Evolutionary conservation across 1,140 invertebrate genomes (phyloP).

Genomic region (Hylaeus anthracinus): DNA sequence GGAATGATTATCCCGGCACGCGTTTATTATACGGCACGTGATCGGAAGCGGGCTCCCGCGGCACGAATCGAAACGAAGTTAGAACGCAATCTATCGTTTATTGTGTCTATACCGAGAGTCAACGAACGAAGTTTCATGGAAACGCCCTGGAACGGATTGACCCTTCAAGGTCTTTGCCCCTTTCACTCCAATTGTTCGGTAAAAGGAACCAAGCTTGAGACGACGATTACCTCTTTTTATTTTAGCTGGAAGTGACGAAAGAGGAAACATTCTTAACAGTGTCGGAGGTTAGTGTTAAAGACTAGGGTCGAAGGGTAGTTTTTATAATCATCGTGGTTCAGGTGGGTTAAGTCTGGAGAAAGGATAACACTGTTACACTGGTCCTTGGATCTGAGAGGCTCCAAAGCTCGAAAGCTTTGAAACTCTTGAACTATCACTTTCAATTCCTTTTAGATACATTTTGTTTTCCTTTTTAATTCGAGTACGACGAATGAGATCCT

Average conservation of each 20-base stretch:
- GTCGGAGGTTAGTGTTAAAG: too few species aligned
- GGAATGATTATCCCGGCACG: conserved; percentile 59
- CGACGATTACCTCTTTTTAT: not conserved
- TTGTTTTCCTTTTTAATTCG: too few species aligned
- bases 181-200: not conserved
- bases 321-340: too few species aligned
- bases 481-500: too few species aligned
- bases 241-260: not conserved
- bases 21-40: conserved; percentile 66
- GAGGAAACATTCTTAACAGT: too few species aligned
- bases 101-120: conserved; percentile 38
- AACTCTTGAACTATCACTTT: too few species aligned
- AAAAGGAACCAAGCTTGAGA: not conserved
- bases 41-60: conserved; percentile 50
- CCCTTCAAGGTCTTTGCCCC: not conserved
- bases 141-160: conserved; percentile 38
- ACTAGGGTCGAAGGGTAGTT: too few species aligned
- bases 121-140: conserved; percentile 31
- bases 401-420: too few species aligned
- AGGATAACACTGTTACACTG: too few species aligned
- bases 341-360: too few species aligned
- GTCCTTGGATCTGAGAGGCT: too few species aligned
- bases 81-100: conserved; percentile 61
- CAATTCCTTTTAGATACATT: too few species aligned
- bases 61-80: conserved; percentile 54